Evolutionary conservation across 2,113 vertebrate genomes (phyloP).

Genomic region (Mugil cephalus): DNA sequence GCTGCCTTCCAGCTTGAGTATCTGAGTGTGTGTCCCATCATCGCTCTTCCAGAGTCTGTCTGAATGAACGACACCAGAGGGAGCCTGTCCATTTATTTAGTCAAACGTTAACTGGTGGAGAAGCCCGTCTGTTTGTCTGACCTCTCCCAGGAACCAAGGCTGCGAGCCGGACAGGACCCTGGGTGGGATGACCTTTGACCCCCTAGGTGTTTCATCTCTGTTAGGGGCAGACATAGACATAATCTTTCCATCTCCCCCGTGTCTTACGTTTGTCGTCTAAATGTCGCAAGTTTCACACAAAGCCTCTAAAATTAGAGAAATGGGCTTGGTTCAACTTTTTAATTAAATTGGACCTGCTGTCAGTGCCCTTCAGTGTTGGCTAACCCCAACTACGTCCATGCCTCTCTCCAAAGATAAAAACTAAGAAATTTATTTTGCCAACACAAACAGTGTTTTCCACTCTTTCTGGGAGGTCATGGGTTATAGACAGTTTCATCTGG

Average conservation of each 20-base stretch:
- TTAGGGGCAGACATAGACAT: slow-evolving; percentile 33
- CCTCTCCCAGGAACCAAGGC: slow-evolving; percentile 57
- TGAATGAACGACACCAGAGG: slow-evolving; percentile 53
- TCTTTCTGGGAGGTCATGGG: slow-evolving; percentile 1
- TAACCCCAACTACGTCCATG: slow-evolving; percentile 15
- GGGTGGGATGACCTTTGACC: slow-evolving; percentile 78
- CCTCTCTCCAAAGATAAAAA: slow-evolving; percentile 27
- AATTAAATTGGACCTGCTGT: not conserved
- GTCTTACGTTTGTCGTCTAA: not conserved
- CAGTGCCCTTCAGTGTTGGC: slow-evolving; percentile 10
- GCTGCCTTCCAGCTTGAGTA: not conserved
- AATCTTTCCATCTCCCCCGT: slow-evolving; percentile 20
- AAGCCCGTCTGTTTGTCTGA: slow-evolving; percentile 66
- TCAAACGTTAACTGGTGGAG: slow-evolving; percentile 59
- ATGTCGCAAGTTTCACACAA: not conserved
- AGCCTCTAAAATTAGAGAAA: not conserved
- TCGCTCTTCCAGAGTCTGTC: slow-evolving; percentile 15
- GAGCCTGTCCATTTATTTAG: slow-evolving; percentile 70
- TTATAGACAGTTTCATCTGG: not conserved
- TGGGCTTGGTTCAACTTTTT: not conserved
- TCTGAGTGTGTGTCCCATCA: slow-evolving; percentile 5
- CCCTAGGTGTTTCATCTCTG: slow-evolving; percentile 70
- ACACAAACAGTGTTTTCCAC: not conserved
- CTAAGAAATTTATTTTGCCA: slow-evolving; percentile 19
- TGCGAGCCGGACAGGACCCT: slow-evolving; percentile 54